Evolutionary conservation across 2,797 vertebrate species (phyloP).

Genomic region (Neosalanx taihuensis): DNA sequence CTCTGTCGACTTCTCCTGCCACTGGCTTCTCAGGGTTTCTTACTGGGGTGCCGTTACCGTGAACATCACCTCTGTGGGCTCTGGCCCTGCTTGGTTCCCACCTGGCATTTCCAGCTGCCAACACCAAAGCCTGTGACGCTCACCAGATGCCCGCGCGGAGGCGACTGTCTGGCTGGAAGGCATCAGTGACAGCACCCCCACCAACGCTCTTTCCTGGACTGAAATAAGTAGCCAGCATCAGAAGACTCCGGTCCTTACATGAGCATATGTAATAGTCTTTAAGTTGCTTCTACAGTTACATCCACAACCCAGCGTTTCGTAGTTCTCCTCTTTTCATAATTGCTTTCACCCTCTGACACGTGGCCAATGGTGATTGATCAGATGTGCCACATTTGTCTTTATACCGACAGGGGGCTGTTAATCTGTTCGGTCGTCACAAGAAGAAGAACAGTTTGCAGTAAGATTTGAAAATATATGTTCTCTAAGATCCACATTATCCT

Average conservation of each 20-base stretch:
- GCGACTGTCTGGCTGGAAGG: conserved; percentile 17
- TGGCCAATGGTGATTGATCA: too few relatives aligned
- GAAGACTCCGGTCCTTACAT: neutral
- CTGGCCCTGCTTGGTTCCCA: conserved; percentile 13
- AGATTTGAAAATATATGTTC: neutral
- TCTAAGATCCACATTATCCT: neutral
- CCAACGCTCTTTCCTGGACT: neutral
- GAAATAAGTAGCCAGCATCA: neutral
- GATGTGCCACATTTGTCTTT: too few relatives aligned
- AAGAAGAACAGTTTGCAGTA: too few relatives aligned
- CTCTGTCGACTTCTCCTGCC: neutral
- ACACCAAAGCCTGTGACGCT: conserved; percentile 30
- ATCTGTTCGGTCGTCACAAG: too few relatives aligned
- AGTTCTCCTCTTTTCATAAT: neutral
- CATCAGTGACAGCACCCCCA: neutral
- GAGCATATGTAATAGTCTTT: neutral
- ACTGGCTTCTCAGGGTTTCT: conserved; percentile 5
- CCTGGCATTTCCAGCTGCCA: conserved; percentile 23
- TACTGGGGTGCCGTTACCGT: conserved; percentile 34
- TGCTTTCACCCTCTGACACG: neutral
- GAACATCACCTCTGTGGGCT: conserved; percentile 32
- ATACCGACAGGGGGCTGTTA: too few relatives aligned
- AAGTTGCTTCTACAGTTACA: neutral
- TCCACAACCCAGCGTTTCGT: neutral
- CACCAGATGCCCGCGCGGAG: conserved; percentile 28